Percentiles rank a stretch among this genome's conserved stretches.
Conservation (phyloP, 2,113 vertebrate species). For the Ophthalmolycus amberensis region DNA sequence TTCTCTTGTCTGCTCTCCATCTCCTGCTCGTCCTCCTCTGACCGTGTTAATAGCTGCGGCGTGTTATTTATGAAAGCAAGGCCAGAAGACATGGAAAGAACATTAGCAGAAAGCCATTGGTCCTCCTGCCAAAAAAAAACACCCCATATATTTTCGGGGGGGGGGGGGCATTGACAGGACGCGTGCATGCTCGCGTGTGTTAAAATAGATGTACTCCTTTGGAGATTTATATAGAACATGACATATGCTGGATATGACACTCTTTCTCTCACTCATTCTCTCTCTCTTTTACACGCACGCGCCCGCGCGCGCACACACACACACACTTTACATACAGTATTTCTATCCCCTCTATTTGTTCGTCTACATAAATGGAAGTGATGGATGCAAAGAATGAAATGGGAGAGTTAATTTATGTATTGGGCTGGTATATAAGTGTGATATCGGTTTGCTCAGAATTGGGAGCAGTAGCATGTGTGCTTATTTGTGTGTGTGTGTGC, state of each 20-base stretch:
- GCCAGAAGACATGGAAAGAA: constrained; percentile 66
- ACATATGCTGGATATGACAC: constrained; percentile 46
- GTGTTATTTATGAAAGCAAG: constrained; percentile 71
- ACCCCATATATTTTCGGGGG: constrained; percentile 5
- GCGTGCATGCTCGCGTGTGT: constrained; percentile 8
- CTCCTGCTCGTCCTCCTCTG: constrained; percentile 28
- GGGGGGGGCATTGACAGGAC: constrained; percentile 28
- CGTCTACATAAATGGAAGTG: background rate
- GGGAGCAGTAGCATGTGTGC: constrained; percentile 4
- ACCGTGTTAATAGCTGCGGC: constrained; percentile 50
- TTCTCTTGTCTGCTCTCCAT: constrained; percentile 12
- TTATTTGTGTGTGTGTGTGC: background rate
- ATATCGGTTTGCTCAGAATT: constrained; percentile 10
- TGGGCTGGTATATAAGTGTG: background rate
- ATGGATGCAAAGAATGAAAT: constrained; percentile 26
- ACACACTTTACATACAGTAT: background rate
- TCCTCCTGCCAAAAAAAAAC: constrained; percentile 10
- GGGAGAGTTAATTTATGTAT: constrained; percentile 32
- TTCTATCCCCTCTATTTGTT: background rate
- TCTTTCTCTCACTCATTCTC: background rate
- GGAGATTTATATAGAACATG: constrained; percentile 64
- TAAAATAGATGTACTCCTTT: constrained; percentile 72
- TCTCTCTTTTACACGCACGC: background rate
- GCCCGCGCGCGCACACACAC: background rate
- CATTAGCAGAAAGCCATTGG: constrained; percentile 54